Conservation (phyloP, 2,797 vertebrate genomes). For the Argentina silus region DNA sequence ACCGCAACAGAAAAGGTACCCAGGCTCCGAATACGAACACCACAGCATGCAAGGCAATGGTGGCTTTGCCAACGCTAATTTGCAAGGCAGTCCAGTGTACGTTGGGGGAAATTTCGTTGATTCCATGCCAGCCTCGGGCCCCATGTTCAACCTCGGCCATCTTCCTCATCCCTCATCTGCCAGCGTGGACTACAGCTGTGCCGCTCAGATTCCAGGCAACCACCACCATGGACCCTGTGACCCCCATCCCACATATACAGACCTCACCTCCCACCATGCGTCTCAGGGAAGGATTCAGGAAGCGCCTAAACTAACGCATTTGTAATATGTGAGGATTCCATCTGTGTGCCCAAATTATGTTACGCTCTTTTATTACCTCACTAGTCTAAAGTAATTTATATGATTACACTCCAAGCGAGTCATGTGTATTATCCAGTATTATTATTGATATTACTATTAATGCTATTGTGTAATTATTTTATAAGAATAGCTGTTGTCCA, state of each 20-base stretch:
- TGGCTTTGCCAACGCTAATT: conserved; percentile 91
- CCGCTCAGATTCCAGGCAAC: conserved; percentile 97
- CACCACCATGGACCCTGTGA: conserved; percentile 99
- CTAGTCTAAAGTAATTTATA: conserved; percentile 81
- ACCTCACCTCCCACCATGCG: conserved; percentile 97
- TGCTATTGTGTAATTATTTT: conserved; percentile 87
- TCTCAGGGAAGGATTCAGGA: conserved; percentile 99
- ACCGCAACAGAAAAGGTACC: conserved; percentile 97
- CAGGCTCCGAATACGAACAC: conserved; percentile 94
- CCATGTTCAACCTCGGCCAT: conserved; percentile 98
- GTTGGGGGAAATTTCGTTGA: conserved; percentile 99
- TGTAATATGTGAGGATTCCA: conserved; percentile 84
- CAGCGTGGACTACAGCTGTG: conserved; percentile 99
- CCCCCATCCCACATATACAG: conserved; percentile 99
- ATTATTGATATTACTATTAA: conserved; percentile 84
- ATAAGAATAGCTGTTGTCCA: conserved; percentile 80
- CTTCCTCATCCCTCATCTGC: conserved; percentile 98
- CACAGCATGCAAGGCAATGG: conserved; percentile 94
- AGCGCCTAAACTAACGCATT: conserved; percentile 99
- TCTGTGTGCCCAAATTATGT: conserved; percentile 76
- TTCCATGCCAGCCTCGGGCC: conserved; percentile 98
- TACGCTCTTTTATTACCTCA: conserved; percentile 96
- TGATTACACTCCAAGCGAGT: conserved; percentile 80
- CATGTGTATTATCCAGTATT: conserved; percentile 83
- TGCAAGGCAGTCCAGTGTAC: conserved; percentile 98